Conservation (phyloP, 2,888 invertebrate genomes). For the Agonopterix arenella region DNA sequence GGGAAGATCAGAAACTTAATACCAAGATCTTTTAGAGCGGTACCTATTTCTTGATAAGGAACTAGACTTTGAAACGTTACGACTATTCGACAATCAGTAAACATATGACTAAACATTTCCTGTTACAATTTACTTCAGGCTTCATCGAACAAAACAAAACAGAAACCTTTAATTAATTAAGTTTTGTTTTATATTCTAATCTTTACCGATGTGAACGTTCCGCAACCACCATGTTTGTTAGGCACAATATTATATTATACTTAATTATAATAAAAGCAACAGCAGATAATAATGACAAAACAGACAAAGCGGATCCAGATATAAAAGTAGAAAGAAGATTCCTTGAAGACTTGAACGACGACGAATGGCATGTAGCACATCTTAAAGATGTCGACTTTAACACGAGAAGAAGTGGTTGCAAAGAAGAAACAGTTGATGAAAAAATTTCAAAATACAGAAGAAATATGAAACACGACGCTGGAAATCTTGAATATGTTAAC, state of each 20-base stretch:
- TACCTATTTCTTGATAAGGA: too few species aligned
- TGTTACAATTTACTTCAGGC: neutral
- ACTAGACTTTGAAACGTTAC: too few species aligned
- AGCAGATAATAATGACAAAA: neutral
- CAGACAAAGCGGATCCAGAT: neutral
- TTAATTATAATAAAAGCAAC: conserved; percentile 1
- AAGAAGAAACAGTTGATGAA: conserved; percentile 33
- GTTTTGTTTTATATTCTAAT: conserved; percentile 5
- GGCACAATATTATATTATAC: conserved; percentile 7
- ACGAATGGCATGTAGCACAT: conserved; percentile 45
- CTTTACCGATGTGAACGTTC: conserved; percentile 13
- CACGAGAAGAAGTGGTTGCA: conserved; percentile 20
- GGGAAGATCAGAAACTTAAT: too few species aligned
- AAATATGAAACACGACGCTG: conserved; percentile 35
- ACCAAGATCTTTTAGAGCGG: too few species aligned
- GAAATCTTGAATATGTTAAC: conserved; percentile 39
- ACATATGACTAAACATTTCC: too few species aligned
- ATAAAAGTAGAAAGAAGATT: conserved; percentile 24
- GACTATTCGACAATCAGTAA: too few species aligned
- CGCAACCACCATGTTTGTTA: conserved; percentile 12
- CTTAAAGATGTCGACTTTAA: conserved; percentile 27
- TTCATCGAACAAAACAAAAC: conserved; percentile 16
- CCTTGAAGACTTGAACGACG: conserved; percentile 28
- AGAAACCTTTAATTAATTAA: conserved; percentile 18
- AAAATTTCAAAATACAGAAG: conserved; percentile 32